These are phyloP conservation scores for Herpetotheres cachinnans DNA, from an alignment of 2,113 vertebrate genomes.

Conservation along the genomic window DNA sequence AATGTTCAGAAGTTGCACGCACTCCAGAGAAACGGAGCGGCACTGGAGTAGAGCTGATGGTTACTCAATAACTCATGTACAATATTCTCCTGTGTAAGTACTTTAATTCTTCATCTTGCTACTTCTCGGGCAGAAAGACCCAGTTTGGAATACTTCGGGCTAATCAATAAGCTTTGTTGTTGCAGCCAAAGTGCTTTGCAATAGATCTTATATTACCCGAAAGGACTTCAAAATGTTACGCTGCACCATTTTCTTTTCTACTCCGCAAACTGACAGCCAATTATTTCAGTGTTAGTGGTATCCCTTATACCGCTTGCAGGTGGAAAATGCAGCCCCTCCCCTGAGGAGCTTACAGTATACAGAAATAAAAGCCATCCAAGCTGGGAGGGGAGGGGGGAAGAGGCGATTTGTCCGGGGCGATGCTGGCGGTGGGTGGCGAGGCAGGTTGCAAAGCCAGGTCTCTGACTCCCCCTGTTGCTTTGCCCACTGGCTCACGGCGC, in stretches of 20 bases:
- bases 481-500: not conserved
- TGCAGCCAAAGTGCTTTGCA: slow-evolving; percentile 27
- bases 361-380: not conserved
- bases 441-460: slow-evolving; percentile 39
- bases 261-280: not conserved
- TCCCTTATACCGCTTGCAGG: not conserved
- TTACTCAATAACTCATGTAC: not conserved
- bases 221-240: not conserved
- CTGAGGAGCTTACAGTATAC: not conserved
- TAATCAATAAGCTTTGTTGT: slow-evolving; percentile 9
- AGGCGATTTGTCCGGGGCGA: not conserved
- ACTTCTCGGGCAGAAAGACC: not conserved
- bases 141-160: not conserved
- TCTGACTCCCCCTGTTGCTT: slow-evolving; percentile 59
- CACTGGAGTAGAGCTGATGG: not conserved
- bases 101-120: slow-evolving; percentile 5
- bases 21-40: not conserved
- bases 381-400: not conserved
- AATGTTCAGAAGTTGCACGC: not conserved
- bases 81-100: not conserved
- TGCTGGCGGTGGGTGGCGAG: not conserved
- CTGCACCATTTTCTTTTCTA: not conserved
- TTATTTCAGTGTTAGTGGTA: not conserved
- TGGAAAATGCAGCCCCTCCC: not conserved
- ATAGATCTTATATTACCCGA: not conserved